Conservation (phyloP, 2,113 vertebrate species). For the Melospiza melodia region DNA sequence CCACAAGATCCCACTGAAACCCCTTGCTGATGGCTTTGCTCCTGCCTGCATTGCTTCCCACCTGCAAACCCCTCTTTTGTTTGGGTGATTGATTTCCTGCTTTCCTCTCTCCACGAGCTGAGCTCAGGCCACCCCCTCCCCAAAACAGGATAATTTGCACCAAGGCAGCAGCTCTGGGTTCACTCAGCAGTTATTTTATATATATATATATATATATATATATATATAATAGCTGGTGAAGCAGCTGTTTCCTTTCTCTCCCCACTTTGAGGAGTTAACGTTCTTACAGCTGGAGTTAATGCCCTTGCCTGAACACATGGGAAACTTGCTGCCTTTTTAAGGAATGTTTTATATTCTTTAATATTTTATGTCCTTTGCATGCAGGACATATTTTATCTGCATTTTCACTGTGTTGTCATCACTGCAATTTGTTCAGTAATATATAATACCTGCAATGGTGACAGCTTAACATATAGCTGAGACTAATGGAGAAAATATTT, state of each 20-base stretch:
- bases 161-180: no score
- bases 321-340: not conserved
- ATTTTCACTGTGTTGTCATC: not conserved
- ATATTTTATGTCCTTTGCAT: conserved; percentile 14
- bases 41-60: not conserved
- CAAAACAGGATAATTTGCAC: no score
- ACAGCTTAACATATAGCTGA: not conserved
- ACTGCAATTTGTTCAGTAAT: not conserved
- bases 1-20: not conserved
- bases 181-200: no score
- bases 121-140: no score
- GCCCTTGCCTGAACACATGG: not conserved
- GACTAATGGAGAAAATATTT: conserved; percentile 39
- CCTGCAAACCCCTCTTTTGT: not conserved
- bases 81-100: no score
- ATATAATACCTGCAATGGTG: not conserved
- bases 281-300: not conserved
- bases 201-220: no score
- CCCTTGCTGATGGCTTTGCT: not conserved
- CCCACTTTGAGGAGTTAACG: not conserved
- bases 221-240: not conserved
- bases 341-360: conserved; percentile 5
- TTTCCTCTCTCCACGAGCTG: no score
- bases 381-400: not conserved
- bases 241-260: not conserved